Conservation (phyloP, 2,888 invertebrate species). For the Cataglyphis rosenhaueri region DNA sequence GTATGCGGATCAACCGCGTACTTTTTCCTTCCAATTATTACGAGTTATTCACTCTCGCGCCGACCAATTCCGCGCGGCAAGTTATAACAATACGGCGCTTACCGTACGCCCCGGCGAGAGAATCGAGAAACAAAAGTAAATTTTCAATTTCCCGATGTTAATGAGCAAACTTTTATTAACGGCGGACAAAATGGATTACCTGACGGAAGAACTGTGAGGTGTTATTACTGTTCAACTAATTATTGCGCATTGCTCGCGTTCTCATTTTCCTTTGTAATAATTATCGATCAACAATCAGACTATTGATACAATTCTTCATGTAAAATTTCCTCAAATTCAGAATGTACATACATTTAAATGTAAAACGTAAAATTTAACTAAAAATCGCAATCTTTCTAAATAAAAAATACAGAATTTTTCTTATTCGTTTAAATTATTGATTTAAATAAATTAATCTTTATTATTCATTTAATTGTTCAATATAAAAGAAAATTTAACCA, state of each 20-base stretch:
- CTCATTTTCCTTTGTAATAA: conserved; percentile 17
- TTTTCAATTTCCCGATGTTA: conserved; percentile 31
- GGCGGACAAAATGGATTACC: not conserved
- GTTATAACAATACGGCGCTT: not conserved
- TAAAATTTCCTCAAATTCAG: not conserved
- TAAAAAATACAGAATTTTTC: not conserved
- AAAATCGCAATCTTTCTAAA: not conserved
- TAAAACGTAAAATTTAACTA: not conserved
- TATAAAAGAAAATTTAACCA: not conserved
- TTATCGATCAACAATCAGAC: not conserved
- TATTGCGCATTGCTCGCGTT: conserved; percentile 11
- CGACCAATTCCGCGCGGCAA: not conserved
- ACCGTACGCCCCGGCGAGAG: not conserved
- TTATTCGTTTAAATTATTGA: not conserved
- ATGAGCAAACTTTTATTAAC: conserved; percentile 17
- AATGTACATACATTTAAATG: not conserved
- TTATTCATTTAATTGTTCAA: not conserved
- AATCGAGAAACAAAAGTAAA: not conserved
- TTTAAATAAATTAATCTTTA: not conserved
- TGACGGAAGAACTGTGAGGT: conserved; percentile 3
- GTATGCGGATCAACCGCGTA: conserved; percentile 1
- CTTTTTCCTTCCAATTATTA: conserved; percentile 1
- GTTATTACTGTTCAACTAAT: conserved; percentile 30
- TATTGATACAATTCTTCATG: not conserved
- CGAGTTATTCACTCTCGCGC: not conserved